Conservation (phyloP, 1,140 invertebrate genomes). For the Paraescarpia echinospica region DNA sequence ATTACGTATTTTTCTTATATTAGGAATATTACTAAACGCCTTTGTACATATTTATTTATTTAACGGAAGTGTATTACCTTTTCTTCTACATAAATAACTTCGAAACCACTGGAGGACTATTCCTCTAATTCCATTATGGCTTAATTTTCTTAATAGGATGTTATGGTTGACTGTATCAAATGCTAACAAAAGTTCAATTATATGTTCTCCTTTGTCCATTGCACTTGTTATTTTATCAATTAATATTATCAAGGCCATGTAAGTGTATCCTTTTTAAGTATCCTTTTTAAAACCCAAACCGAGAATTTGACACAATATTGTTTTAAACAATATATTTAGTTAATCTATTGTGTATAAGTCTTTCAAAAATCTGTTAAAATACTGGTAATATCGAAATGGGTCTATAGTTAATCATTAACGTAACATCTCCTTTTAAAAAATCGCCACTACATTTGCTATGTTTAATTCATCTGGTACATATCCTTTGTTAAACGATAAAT, state of each 20-base stretch:
- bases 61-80: too few relatives aligned
- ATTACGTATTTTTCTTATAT: too few relatives aligned
- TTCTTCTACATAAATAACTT: too few relatives aligned
- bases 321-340: background rate
- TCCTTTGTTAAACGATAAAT: constrained; percentile 13
- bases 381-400: background rate
- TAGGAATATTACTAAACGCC: too few relatives aligned
- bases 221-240: constrained; percentile 13
- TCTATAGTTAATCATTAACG: background rate
- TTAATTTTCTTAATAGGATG: background rate
- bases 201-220: constrained; percentile 4
- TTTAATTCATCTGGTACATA: background rate
- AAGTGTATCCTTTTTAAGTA: too few relatives aligned
- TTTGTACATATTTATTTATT: too few relatives aligned
- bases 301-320: constrained; percentile 7
- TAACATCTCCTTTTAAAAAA: background rate
- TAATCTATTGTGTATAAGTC: too few relatives aligned
- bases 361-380: too few relatives aligned
- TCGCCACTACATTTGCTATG: constrained; percentile 8
- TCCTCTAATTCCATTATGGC: background rate
- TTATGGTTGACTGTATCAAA: constrained; percentile 2
- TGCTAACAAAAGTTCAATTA: background rate
- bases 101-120: too few relatives aligned
- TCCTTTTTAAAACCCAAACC: background rate
- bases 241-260: background rate